Base-by-base conservation (phyloP, 64 coral and sea anemone genomes). In the Montipora foliosa region DNA sequence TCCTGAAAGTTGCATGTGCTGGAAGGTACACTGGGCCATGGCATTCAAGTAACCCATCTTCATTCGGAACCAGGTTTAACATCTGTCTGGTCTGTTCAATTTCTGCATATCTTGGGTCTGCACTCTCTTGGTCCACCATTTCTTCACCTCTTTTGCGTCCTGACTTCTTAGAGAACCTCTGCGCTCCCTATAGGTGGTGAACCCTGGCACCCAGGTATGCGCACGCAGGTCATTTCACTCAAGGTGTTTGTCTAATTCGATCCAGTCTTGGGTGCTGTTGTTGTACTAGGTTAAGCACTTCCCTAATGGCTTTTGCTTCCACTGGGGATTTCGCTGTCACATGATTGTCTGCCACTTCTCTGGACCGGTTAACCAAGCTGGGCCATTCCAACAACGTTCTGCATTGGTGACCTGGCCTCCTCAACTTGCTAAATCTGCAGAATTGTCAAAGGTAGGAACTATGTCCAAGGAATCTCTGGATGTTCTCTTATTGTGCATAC, bases 371-470 rank as follows among this genome's bases (percentile, higher is more conserved):
- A 6, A 20, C 85, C 92, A 94, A 2, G 21, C 2, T 29, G 92
- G 84, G 6, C 76, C 92, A 14, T 80, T 94, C 92, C 60, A 89
- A 57, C 87, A 89, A 14, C 78, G 44, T 6, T 51, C 48, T 21
- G 72, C 8, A 53, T 66, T 75, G 48, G 49, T 64, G 5, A 90
- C 93, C 83, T 55, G 53, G 4, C 94, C 89, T 45, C 94, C 89
- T 19, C 80, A 75, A 73, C 93, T 95, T 67, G 87, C 88, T 20
- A 90, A 59, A 67, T 95, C 93, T 9, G 93, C 93, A 52, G 94
- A 87, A 11, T 91, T 91, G 19, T 91, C 81, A 14, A 37, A 17
- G 5, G 94, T 95, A 7, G 94, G 89, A 3, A 92, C 89, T 95
- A 82, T 44, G 45, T 78, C 76, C 76, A 78, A 20, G 14, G 44